A percentile compares a stretch with the other conserved stretches of the same genome.
These are phyloP conservation scores for Bombus sylvicola DNA, from an alignment of 1,140 invertebrate species.

Conservation along the genomic window DNA sequence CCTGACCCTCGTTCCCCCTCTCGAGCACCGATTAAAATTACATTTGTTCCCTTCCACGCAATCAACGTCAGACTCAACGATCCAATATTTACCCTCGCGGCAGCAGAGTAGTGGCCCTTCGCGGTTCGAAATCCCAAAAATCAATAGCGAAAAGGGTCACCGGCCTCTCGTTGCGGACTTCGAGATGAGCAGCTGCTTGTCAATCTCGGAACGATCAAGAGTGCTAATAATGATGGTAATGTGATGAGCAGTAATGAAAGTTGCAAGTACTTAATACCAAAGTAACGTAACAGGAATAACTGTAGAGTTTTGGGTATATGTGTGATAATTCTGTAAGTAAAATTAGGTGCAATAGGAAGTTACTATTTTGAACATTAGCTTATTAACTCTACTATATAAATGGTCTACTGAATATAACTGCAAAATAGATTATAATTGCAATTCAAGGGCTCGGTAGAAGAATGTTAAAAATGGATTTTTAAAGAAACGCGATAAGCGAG, in stretches of 20 bases:
- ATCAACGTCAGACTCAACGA: constrained; percentile 67
- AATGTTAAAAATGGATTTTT: not conserved
- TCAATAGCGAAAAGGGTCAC: constrained; percentile 64
- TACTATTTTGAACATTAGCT: not conserved
- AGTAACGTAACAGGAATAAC: too few relatives aligned
- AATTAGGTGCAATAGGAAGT: not conserved
- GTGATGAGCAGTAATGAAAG: not conserved
- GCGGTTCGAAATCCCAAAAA: constrained; percentile 65
- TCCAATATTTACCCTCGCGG: constrained; percentile 64
- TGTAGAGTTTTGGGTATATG: not conserved
- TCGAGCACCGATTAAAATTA: constrained; percentile 64
- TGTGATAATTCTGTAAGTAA: not conserved
- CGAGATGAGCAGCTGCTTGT: constrained; percentile 54
- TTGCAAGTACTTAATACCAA: not conserved
- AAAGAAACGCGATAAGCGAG: too few relatives aligned
- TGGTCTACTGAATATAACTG: not conserved
- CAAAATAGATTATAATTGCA: not conserved
- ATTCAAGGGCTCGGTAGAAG: not conserved
- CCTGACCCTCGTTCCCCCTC: not conserved
- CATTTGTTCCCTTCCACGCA: constrained; percentile 67
- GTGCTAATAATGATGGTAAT: not conserved
- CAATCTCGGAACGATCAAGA: constrained; percentile 5
- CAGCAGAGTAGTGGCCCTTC: constrained; percentile 56
- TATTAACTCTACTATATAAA: not conserved
- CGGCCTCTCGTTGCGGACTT: constrained; percentile 40